Conservation (phyloP, 1,140 invertebrate genomes). For the Drosophila santomea region DNA sequence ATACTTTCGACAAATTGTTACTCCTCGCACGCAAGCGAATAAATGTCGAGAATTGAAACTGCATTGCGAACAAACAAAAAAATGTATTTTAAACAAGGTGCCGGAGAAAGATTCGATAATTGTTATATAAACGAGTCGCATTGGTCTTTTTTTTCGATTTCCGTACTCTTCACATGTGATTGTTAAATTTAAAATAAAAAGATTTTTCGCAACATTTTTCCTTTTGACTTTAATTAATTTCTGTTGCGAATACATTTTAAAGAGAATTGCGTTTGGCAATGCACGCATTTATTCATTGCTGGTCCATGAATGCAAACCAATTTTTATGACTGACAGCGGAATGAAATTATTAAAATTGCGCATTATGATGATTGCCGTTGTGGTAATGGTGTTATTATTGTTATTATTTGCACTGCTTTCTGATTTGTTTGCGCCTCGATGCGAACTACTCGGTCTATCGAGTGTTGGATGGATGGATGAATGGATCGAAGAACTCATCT, state of each 20-base stretch:
- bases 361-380: slow-evolving; percentile 55
- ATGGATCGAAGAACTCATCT: slow-evolving; percentile 9
- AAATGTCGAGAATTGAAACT: slow-evolving; percentile 10
- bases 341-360: slow-evolving; percentile 77
- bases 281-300: slow-evolving; percentile 32
- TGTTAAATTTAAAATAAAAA: slow-evolving; percentile 45
- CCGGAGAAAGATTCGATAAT: slow-evolving; percentile 26
- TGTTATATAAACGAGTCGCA: slow-evolving; percentile 20
- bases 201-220: slow-evolving; percentile 28
- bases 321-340: slow-evolving; percentile 62
- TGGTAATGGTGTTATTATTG: slow-evolving; percentile 35
- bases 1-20: slow-evolving; percentile 10
- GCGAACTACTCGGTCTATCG: slow-evolving; percentile 43
- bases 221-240: slow-evolving; percentile 43
- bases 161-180: slow-evolving; percentile 10
- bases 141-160: slow-evolving; percentile 17
- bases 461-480: not conserved
- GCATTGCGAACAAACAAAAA: not conserved
- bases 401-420: slow-evolving; percentile 57
- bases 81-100: slow-evolving; percentile 20
- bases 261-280: slow-evolving; percentile 31
- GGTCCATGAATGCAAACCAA: slow-evolving; percentile 51
- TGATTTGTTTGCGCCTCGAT: slow-evolving; percentile 65
- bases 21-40: slow-evolving; percentile 16
- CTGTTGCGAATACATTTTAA: slow-evolving; percentile 26